These are phyloP conservation scores for Helostoma temminkii DNA, from an alignment of 2,797 vertebrate species.

Conservation along the genomic window DNA sequence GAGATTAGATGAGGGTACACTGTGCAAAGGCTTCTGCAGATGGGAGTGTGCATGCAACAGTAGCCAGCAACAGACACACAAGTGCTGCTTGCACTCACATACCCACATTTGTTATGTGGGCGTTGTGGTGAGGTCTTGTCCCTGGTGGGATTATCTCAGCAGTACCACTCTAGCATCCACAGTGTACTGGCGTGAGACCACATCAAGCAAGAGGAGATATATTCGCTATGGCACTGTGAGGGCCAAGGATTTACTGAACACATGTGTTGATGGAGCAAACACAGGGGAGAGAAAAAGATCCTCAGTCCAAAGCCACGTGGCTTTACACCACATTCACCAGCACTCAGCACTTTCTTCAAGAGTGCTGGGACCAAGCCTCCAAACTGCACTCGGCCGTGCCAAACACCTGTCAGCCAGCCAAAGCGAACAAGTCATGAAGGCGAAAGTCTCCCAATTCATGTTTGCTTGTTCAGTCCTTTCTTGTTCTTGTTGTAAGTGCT, in stretches of 20 bases:
- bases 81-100: slow-evolving; percentile 25
- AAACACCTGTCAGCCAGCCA: slow-evolving; percentile 58
- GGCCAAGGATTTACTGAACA: slow-evolving; percentile 73
- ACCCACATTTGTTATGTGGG: slow-evolving; percentile 70
- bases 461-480: slow-evolving; percentile 18
- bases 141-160: slow-evolving; percentile 68
- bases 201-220: slow-evolving; percentile 66
- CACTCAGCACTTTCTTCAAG: slow-evolving; percentile 75
- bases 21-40: slow-evolving; percentile 25
- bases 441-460: slow-evolving; percentile 39
- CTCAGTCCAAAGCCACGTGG: slow-evolving; percentile 70
- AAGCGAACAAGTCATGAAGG: slow-evolving; percentile 41
- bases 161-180: slow-evolving; percentile 65
- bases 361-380: slow-evolving; percentile 44
- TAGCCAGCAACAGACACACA: slow-evolving; percentile 58
- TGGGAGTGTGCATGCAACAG: slow-evolving; percentile 37
- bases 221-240: slow-evolving; percentile 43
- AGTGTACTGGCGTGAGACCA: slow-evolving; percentile 66
- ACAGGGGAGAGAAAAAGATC: slow-evolving; percentile 57
- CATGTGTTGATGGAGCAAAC: slow-evolving; percentile 78
- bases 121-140: slow-evolving; percentile 66
- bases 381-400: slow-evolving; percentile 44
- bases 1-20: slow-evolving; percentile 40
- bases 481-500: slow-evolving; percentile 11
- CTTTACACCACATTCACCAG: slow-evolving; percentile 73